Evolutionary conservation across 2,888 invertebrate genomes (phyloP).

Genomic region (Machimus rusticus): DNA sequence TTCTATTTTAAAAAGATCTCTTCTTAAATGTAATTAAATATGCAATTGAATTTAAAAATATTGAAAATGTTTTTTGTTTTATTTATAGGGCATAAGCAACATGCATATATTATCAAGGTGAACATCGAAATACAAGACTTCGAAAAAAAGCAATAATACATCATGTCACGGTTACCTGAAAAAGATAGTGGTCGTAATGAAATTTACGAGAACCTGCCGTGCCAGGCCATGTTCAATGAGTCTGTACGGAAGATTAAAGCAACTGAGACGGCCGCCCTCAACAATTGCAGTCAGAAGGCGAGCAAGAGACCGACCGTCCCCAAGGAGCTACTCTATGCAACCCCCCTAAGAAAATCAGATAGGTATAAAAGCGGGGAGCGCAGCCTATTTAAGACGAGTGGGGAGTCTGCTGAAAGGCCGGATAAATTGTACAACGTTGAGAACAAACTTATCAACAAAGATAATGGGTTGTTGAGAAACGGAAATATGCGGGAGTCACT

Average conservation of each 20-base stretch:
- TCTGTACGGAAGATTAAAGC: slow-evolving; percentile 61
- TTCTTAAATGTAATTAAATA: neutral
- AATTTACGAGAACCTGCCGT: slow-evolving; percentile 62
- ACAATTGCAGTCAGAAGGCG: slow-evolving; percentile 50
- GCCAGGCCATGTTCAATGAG: slow-evolving; percentile 63
- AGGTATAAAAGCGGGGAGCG: slow-evolving; percentile 58
- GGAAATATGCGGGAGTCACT: slow-evolving; percentile 49
- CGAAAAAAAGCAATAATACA: slow-evolving; percentile 22
- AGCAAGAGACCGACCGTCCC: slow-evolving; percentile 52
- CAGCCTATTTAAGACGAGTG: slow-evolving; percentile 47
- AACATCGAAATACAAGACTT: slow-evolving; percentile 24
- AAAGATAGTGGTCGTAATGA: slow-evolving; percentile 63
- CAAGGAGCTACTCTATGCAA: slow-evolving; percentile 62
- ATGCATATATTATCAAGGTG: neutral
- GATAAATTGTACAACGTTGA: slow-evolving; percentile 58
- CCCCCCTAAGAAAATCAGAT: slow-evolving; percentile 62
- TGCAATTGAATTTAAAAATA: neutral
- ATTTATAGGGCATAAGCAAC: neutral
- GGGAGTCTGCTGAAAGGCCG: slow-evolving; percentile 47
- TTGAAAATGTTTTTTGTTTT: neutral
- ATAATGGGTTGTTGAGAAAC: slow-evolving; percentile 56
- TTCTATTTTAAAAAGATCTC: too few relatives aligned
- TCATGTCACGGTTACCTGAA: slow-evolving; percentile 62
- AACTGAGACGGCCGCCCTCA: slow-evolving; percentile 49
- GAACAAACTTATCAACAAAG: slow-evolving; percentile 55